Evolutionary conservation across 2,797 vertebrate species (phyloP).

Genomic region (Dromococcyx pavoninus): DNA sequence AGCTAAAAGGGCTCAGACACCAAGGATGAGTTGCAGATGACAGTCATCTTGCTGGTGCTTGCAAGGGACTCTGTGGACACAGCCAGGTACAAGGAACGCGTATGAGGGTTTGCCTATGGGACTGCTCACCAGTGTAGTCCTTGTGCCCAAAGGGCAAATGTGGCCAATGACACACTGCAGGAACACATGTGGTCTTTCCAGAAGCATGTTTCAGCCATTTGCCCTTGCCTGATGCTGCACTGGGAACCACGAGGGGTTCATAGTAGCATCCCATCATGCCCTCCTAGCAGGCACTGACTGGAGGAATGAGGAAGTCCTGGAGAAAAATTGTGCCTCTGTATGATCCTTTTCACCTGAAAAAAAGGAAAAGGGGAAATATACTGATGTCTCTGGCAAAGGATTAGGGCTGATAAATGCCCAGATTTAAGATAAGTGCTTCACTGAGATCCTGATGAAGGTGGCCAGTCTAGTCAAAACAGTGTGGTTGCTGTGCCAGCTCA

Average conservation of each 20-base stretch:
- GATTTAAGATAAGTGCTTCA: neutral
- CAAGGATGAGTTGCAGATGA: neutral
- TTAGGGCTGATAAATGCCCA: neutral
- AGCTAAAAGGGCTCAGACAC: neutral
- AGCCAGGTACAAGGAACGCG: neutral
- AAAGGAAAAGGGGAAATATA: neutral
- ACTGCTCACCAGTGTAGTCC: fast-evolving
- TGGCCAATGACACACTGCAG: neutral
- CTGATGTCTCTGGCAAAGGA: neutral
- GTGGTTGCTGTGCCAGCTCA: neutral
- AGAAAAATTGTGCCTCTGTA: neutral
- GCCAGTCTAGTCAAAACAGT: neutral
- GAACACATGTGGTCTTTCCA: fast-evolving
- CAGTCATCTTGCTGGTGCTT: neutral
- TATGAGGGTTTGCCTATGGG: neutral
- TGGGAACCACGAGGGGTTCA: fast-evolving
- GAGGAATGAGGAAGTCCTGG: neutral
- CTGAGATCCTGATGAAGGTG: neutral
- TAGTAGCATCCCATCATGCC: neutral
- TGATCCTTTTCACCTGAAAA: neutral
- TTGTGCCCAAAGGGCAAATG: fast-evolving
- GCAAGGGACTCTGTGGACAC: neutral
- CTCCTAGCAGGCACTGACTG: neutral
- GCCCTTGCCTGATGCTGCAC: neutral
- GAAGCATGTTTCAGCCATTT: neutral